Percentiles rank a stretch among this genome's conserved stretches.
Evolutionary conservation across 2,113 vertebrate species (phyloP).

Genomic region (Mionectes macconnelli): DNA sequence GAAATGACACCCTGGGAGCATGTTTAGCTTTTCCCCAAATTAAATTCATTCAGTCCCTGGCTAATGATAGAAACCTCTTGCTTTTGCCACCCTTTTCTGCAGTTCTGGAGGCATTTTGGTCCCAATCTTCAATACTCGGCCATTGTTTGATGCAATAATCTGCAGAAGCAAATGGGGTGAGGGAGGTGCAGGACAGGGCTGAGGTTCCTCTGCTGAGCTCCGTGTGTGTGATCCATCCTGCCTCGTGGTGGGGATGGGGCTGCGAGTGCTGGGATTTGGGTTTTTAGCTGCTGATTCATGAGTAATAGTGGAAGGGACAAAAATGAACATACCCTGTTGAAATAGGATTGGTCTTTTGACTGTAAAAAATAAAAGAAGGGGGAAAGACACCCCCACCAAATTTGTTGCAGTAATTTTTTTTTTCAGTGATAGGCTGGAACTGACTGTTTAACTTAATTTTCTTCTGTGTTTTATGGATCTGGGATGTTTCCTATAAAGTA

Average conservation of each 20-base stretch:
- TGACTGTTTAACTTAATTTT: not conserved
- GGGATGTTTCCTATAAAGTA: not conserved
- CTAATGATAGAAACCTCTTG: not conserved
- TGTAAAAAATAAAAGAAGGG: not conserved
- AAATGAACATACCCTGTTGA: not conserved
- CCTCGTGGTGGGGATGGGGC: accelerated
- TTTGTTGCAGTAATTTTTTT: not conserved
- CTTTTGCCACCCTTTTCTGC: not conserved
- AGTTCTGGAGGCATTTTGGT: not conserved
- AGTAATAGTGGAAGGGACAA: not conserved
- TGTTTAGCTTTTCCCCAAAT: not conserved
- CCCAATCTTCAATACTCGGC: not conserved
- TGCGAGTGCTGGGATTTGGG: not conserved
- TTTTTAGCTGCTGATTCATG: not conserved
- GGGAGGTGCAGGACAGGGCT: not conserved
- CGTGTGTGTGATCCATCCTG: accelerated
- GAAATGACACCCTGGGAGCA: not conserved
- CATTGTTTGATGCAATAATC: not conserved
- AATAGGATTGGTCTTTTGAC: not conserved
- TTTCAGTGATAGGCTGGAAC: not conserved
- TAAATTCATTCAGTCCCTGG: not conserved
- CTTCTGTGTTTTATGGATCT: not conserved
- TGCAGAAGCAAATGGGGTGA: not conserved
- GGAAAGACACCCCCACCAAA: not conserved
- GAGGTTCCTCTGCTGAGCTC: not conserved